A percentile compares a stretch with the other conserved stretches of the same genome.
These are phyloP conservation scores for Nasonia longicornis DNA, from an alignment of 1,140 invertebrate genomes.

Conservation along the genomic window DNA sequence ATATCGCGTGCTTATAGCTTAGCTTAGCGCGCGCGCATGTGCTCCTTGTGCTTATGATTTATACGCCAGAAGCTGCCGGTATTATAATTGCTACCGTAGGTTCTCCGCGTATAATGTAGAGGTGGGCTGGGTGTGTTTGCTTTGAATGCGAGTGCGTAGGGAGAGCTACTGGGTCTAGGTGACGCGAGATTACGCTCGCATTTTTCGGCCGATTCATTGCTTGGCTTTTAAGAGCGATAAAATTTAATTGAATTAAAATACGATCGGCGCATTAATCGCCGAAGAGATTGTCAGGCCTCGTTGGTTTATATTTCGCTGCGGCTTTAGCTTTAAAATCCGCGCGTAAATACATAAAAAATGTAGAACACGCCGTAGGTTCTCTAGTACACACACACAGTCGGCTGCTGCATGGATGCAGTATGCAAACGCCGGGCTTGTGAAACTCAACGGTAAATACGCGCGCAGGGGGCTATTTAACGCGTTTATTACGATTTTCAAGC, in stretches of 20 bases:
- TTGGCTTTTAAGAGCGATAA: too few relatives aligned
- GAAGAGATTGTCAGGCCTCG: neutral
- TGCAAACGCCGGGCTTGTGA: neutral
- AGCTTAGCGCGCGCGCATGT: neutral
- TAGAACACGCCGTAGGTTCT: neutral
- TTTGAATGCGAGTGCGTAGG: neutral
- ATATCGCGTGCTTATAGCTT: neutral
- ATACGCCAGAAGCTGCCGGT: neutral
- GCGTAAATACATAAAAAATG: neutral
- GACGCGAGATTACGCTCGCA: neutral
- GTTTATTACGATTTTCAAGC: slow-evolving; percentile 37
- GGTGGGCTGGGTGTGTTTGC: neutral
- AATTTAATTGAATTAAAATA: too few relatives aligned
- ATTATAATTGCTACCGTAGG: neutral
- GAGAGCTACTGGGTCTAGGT: slow-evolving; percentile 11
- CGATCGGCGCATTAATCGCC: neutral
- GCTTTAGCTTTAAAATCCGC: too few relatives aligned
- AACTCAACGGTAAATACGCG: slow-evolving; percentile 18
- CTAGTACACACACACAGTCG: too few relatives aligned
- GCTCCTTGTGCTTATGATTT: slow-evolving; percentile 16
- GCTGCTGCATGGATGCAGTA: too few relatives aligned
- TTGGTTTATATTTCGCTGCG: neutral
- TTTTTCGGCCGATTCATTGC: neutral
- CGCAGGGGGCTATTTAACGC: slow-evolving; percentile 23
- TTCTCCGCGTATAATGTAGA: neutral